phyloP scores from a whole-genome alignment of 1,140 invertebrate species.

The Chymomyza costata region DNA sequence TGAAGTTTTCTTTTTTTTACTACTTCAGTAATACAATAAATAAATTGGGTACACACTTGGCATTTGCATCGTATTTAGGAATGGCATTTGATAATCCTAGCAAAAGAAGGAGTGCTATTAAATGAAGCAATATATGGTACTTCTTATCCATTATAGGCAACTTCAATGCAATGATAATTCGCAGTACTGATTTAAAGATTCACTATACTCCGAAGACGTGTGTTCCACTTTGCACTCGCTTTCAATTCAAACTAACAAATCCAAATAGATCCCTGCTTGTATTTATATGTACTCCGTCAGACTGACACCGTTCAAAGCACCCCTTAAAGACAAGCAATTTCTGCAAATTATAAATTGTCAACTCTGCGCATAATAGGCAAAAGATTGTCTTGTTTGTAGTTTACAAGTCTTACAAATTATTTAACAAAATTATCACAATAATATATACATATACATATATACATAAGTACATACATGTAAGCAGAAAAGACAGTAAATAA shows the following conservation, averaged over 20 bases:
- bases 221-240: slow-evolving; percentile 5
- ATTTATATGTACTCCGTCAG: slow-evolving; percentile 45
- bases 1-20: too few species aligned
- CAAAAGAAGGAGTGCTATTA: slow-evolving; percentile 23
- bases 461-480: slow-evolving; percentile 14
- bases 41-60: slow-evolving; percentile 43
- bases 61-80: slow-evolving; percentile 57
- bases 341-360: slow-evolving; percentile 62
- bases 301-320: slow-evolving; percentile 19
- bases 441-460: slow-evolving; percentile 21
- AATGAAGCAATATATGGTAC: slow-evolving; percentile 14
- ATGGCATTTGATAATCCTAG: slow-evolving; percentile 32
- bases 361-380: slow-evolving; percentile 2
- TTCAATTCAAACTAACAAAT: slow-evolving; percentile 41
- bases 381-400: slow-evolving; percentile 27
- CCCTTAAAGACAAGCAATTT: slow-evolving; percentile 54
- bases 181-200: too few species aligned
- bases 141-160: slow-evolving; percentile 47
- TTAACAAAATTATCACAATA: slow-evolving; percentile 52
- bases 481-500: slow-evolving; percentile 5
- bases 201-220: slow-evolving; percentile 3
- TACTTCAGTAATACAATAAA: too few species aligned
- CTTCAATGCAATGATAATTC: too few species aligned
- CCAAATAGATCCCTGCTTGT: slow-evolving; percentile 23
- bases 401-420: slow-evolving; percentile 60